These are phyloP conservation scores for Rhodeus uyekii DNA, from an alignment of 2,797 vertebrate genomes.

Conservation along the genomic window DNA sequence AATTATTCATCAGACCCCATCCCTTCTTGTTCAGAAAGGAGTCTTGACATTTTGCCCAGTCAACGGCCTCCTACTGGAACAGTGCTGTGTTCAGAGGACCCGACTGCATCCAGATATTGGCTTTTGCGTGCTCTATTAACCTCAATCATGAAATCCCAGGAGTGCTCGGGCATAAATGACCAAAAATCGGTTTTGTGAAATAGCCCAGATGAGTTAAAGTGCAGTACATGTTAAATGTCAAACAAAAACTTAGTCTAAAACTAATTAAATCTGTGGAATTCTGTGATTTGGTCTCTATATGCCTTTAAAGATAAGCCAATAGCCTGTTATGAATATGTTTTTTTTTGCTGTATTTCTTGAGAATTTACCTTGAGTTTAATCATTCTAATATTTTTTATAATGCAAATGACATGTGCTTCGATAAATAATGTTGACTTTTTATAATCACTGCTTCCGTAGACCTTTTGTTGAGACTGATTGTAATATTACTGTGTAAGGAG, in stretches of 20 bases:
- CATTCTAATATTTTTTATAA: not conserved
- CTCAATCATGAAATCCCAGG: conserved; percentile 32
- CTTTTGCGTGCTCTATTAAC: conserved; percentile 58
- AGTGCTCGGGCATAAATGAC: conserved; percentile 4
- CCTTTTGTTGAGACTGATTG: too few relatives aligned
- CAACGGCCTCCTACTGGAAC: conserved; percentile 13
- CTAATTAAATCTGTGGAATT: not conserved
- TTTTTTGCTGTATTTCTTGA: not conserved
- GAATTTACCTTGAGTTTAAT: not conserved
- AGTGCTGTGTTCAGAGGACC: conserved; percentile 40
- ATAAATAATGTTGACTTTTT: not conserved
- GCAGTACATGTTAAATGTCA: conserved; percentile 9
- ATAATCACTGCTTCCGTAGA: not conserved
- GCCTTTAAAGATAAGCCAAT: not conserved
- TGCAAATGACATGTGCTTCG: not conserved
- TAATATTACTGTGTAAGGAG: too few relatives aligned
- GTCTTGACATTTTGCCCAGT: conserved; percentile 69
- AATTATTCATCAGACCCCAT: conserved; percentile 69
- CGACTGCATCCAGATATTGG: conserved; percentile 55
- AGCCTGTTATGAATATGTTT: too few relatives aligned
- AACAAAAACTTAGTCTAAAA: not conserved
- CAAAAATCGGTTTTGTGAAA: conserved; percentile 8
- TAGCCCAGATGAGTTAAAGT: not conserved
- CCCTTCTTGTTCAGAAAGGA: conserved; percentile 62
- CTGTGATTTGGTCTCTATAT: not conserved